phyloP scores from a whole-genome alignment of 2,113 vertebrate genomes.

The Amazona vittata region DNA sequence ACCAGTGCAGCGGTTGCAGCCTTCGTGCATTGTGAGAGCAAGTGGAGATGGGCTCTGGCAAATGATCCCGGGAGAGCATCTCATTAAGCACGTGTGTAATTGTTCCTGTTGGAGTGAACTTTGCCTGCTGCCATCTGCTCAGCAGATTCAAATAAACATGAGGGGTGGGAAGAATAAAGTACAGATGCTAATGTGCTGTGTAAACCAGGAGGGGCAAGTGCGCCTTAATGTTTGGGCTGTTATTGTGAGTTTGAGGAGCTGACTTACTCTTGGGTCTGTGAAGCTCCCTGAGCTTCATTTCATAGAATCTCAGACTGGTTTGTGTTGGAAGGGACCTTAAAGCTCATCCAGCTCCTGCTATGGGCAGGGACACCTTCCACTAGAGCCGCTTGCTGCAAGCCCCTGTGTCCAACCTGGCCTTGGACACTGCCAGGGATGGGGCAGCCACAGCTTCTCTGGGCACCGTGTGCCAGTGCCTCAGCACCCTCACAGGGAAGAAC shows the following conservation, averaged over 20 bases:
- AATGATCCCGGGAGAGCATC: background rate
- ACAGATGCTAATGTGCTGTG: background rate
- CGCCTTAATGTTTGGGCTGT: background rate
- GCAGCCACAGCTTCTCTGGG: no score
- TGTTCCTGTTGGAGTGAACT: background rate
- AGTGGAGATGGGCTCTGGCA: background rate
- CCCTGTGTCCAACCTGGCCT: no score
- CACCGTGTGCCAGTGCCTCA: no score
- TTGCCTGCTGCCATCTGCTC: conserved; percentile 60
- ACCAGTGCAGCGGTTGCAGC: accelerated
- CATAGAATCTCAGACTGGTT: no score
- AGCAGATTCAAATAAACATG: background rate
- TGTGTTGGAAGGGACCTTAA: no score
- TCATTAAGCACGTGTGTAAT: conserved; percentile 35
- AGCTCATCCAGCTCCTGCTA: no score
- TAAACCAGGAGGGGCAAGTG: background rate
- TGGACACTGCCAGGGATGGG: no score
- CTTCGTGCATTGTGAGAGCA: accelerated
- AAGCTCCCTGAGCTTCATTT: background rate
- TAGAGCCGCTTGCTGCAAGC: no score
- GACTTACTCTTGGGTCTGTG: background rate
- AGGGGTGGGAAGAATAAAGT: background rate
- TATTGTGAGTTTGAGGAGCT: background rate
- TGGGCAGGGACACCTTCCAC: no score
- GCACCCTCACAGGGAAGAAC: no score